phyloP scores from a whole-genome alignment of 2,888 invertebrate species.

The Drosophila ezoana region DNA sequence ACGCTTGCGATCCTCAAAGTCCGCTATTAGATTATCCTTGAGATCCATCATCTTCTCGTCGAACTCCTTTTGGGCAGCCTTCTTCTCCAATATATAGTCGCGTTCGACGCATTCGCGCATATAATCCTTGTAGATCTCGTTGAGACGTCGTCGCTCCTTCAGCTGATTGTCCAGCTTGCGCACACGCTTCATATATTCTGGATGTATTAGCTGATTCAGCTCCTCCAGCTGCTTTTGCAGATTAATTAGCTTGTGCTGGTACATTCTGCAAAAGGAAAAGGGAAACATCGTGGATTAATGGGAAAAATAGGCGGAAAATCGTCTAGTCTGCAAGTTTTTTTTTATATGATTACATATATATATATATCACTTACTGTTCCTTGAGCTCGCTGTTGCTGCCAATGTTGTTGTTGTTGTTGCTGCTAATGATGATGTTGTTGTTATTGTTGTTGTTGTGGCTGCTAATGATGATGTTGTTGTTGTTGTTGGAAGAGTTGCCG shows the following conservation, averaged over 20 bases:
- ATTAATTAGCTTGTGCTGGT: slow-evolving; percentile 95
- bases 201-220: slow-evolving; percentile 93
- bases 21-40: slow-evolving; percentile 93
- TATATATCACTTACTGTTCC: slow-evolving; percentile 81
- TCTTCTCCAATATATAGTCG: slow-evolving; percentile 94
- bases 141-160: slow-evolving; percentile 91
- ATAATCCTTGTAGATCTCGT: slow-evolving; percentile 91
- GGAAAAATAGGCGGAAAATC: too few relatives aligned
- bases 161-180: slow-evolving; percentile 93
- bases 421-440: slow-evolving; percentile 12
- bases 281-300: background rate
- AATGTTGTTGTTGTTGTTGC: slow-evolving; percentile 57
- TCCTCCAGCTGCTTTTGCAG: slow-evolving; percentile 96
- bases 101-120: slow-evolving; percentile 94
- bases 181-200: slow-evolving; percentile 93
- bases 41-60: slow-evolving; percentile 96
- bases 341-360: too few relatives aligned
- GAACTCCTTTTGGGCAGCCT: slow-evolving; percentile 95
- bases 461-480: slow-evolving; percentile 6
- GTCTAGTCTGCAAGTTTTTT: too few relatives aligned
- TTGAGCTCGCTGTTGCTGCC: slow-evolving; percentile 84
- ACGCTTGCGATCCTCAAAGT: slow-evolving; percentile 96
- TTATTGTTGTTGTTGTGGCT: slow-evolving; percentile 21
- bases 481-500: slow-evolving; percentile 62
- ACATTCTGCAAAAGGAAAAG: slow-evolving; percentile 88